Percentiles rank a stretch among this genome's conserved stretches.
Evolutionary conservation across 2,113 vertebrate species (phyloP).

Genomic region (Choloepus hoffmanni): DNA sequence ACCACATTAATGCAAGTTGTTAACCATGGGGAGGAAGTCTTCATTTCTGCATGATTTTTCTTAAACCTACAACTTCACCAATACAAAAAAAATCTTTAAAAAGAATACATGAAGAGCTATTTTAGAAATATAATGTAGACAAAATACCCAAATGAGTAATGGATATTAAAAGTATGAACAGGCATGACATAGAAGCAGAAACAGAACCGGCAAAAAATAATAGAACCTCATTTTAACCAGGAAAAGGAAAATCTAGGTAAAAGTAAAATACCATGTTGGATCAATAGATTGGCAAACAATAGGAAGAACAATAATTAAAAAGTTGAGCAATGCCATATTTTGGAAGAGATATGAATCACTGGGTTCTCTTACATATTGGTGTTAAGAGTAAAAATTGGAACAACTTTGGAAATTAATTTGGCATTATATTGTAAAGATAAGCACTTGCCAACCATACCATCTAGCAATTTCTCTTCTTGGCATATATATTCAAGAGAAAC

Average conservation of each 20-base stretch:
- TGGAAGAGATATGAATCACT: background rate
- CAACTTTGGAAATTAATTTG: constrained; percentile 24
- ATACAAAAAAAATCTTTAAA: too few relatives aligned
- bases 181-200: constrained; percentile 33
- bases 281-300: background rate
- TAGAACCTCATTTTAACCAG: background rate
- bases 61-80: too few relatives aligned
- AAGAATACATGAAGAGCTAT: background rate
- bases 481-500: background rate
- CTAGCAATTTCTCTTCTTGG: constrained; percentile 9
- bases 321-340: constrained; percentile 19
- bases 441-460: constrained; percentile 1
- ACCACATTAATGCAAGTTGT: too few relatives aligned
- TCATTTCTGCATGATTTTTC: too few relatives aligned
- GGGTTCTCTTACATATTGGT: background rate
- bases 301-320: background rate
- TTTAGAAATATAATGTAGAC: background rate
- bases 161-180: constrained; percentile 18
- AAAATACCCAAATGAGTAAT: constrained; percentile 32
- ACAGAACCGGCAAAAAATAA: constrained; percentile 30
- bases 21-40: too few relatives aligned
- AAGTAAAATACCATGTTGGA: background rate
- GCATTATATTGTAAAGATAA: constrained; percentile 44
- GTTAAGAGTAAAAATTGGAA: background rate
- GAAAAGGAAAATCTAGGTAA: constrained; percentile 47